Base-by-base conservation (phyloP, 2,797 vertebrate species). In the Steatocranus sp. region DNA sequence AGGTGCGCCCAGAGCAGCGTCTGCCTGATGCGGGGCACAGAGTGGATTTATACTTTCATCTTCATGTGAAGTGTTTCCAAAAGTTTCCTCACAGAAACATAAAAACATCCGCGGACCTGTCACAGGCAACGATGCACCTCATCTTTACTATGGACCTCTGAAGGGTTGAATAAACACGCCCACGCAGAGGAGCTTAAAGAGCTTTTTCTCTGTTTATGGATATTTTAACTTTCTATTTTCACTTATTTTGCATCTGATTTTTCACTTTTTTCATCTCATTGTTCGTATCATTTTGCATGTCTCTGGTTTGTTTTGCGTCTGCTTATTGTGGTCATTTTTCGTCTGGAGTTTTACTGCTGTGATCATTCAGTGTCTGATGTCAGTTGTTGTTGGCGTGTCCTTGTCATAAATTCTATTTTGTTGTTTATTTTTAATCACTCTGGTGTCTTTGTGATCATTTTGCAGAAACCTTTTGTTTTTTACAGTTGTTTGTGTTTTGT, bases 381-480 rank as follows among this genome's bases (percentile, higher is more conserved):
- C 34, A 66, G n/a, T 9, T 6, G 34, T 38, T 63, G 0, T 23
- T 18, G 0, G 0, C 0, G 0, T 38, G 32, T 0, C 34, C 11
- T 38, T 38, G 7, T 23, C 34, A 14, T 66, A 66, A 38, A 61
- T 61, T 34, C 4, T 7, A 12, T 38, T 20, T 36, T 63, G n/a
- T 14, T 36, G 18, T 63, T 34, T 38, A 8, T 63, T 66, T 38
- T 63, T 5, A 8, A 2, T 38, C 34, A 38, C 11, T 23, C 34
- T 23, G 18, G 32, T 20, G 4, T 63, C 32, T 63, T 63, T 38
- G 32, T 23, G n/a, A 20, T 63, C 3, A 63, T 38, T 36, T 23
- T 20, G n/a, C 58, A 63, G 32, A 12, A 63, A 61, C 6, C 4
- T 0, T 36, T 36, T 20, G 32, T 63, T 20, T 11, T 63, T 63